A percentile compares a stretch with the other conserved stretches of the same genome.
Conservation (phyloP, 2,113 vertebrate genomes). For the Phalacrocorax aristotelis region DNA sequence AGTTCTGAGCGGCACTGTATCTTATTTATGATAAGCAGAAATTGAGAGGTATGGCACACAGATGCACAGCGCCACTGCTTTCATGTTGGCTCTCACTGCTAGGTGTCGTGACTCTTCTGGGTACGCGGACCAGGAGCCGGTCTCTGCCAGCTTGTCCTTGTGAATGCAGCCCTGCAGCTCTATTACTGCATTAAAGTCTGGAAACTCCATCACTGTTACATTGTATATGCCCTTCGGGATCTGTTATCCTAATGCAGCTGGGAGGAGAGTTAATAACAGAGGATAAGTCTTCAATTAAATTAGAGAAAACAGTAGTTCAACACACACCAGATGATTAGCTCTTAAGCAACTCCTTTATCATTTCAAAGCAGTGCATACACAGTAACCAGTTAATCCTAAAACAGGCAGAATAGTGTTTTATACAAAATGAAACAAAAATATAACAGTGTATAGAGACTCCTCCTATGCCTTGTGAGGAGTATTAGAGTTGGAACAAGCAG, state of each 20-base stretch:
- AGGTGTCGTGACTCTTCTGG: background rate
- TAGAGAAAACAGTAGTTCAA: background rate
- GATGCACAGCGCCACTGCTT: background rate
- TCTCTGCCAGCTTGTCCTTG: background rate
- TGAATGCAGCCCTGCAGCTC: background rate
- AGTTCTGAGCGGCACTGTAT: background rate
- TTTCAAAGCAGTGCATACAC: background rate
- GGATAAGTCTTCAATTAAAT: slow-evolving; percentile 3
- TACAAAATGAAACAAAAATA: background rate
- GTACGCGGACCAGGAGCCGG: fast-evolving
- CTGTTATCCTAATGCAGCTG: background rate
- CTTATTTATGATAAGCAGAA: background rate
- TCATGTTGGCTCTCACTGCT: background rate
- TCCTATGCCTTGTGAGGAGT: background rate
- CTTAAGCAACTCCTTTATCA: background rate
- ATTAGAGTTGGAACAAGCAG: background rate
- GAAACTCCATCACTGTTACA: background rate
- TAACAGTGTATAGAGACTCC: background rate
- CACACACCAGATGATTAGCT: background rate
- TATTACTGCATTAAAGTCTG: background rate
- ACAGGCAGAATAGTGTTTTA: background rate
- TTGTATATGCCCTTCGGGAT: fast-evolving
- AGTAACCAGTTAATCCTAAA: background rate
- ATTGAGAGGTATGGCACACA: background rate
- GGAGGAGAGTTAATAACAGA: background rate